These are phyloP conservation scores for Gadus chalcogrammus DNA, from an alignment of 2,113 vertebrate genomes.

Conservation along the genomic window DNA sequence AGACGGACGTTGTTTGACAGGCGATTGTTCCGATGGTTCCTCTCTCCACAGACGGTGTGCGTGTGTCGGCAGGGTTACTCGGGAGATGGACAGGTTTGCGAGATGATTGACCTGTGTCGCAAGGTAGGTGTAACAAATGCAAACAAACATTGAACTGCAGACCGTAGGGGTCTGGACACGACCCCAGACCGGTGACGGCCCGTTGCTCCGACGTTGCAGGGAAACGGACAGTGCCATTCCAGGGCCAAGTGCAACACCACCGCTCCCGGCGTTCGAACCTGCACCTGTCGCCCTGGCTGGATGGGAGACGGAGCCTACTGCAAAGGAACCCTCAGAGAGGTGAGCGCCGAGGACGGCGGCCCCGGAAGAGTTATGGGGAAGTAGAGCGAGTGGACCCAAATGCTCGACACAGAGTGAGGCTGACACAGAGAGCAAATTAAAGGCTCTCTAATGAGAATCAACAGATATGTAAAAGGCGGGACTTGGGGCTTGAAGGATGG, in stretches of 20 bases:
- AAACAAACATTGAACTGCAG: neutral
- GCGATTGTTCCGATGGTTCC: no score
- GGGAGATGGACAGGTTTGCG: conserved; percentile 80
- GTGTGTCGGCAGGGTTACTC: conserved; percentile 76
- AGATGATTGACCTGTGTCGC: conserved; percentile 73
- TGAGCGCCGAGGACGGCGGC: conserved; percentile 47
- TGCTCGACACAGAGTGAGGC: no score
- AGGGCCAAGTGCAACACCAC: conserved; percentile 80
- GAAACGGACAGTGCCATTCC: conserved; percentile 83
- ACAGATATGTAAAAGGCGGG: no score
- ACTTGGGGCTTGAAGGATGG: no score
- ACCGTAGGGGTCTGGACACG: neutral
- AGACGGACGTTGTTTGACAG: no score
- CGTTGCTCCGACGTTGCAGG: conserved; percentile 62
- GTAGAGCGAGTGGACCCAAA: no score
- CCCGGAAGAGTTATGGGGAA: neutral
- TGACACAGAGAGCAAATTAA: no score
- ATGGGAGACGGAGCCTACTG: conserved; percentile 83
- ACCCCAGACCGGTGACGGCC: neutral
- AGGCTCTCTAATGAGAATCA: no score
- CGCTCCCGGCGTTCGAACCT: conserved; percentile 67
- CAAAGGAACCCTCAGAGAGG: conserved; percentile 76
- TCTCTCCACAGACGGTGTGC: conserved; percentile 76
- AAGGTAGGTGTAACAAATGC: conserved; percentile 59
- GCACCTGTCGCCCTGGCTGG: conserved; percentile 71